Evolutionary conservation across 2,797 vertebrate species (phyloP).

Genomic region (Monodelphis domestica): DNA sequence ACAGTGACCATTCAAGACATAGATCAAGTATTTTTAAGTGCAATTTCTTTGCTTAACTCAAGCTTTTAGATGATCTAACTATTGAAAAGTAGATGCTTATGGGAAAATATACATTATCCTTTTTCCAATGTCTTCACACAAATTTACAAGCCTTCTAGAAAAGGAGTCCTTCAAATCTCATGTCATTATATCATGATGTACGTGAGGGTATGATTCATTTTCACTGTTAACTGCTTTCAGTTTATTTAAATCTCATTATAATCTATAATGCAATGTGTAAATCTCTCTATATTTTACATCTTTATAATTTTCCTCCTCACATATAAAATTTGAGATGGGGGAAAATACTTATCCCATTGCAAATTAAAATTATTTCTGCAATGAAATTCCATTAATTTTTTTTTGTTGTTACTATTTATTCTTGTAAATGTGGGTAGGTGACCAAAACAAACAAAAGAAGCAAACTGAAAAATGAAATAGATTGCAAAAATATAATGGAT

Average conservation of each 20-base stretch:
- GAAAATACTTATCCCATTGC: background rate
- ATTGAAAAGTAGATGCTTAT: background rate
- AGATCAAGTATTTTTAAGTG: background rate
- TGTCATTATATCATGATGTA: background rate
- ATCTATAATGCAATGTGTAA: background rate
- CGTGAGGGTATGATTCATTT: background rate
- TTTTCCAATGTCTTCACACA: background rate
- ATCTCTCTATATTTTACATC: too few relatives aligned
- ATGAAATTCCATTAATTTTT: background rate
- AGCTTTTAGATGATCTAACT: background rate
- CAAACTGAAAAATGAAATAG: too few relatives aligned
- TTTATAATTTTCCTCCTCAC: background rate
- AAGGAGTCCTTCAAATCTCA: conserved; percentile 14
- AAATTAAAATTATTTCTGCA: background rate
- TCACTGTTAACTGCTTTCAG: background rate
- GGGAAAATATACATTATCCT: background rate
- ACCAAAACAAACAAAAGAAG: background rate
- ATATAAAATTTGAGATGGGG: background rate
- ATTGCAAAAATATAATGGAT: background rate
- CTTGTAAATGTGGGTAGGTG: background rate
- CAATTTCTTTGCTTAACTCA: background rate
- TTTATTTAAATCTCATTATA: background rate
- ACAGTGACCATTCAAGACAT: conserved; percentile 15
- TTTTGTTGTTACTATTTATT: background rate
- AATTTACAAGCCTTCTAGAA: background rate